Conservation (phyloP, 2,113 vertebrate species). For the Alectura lathami region DNA sequence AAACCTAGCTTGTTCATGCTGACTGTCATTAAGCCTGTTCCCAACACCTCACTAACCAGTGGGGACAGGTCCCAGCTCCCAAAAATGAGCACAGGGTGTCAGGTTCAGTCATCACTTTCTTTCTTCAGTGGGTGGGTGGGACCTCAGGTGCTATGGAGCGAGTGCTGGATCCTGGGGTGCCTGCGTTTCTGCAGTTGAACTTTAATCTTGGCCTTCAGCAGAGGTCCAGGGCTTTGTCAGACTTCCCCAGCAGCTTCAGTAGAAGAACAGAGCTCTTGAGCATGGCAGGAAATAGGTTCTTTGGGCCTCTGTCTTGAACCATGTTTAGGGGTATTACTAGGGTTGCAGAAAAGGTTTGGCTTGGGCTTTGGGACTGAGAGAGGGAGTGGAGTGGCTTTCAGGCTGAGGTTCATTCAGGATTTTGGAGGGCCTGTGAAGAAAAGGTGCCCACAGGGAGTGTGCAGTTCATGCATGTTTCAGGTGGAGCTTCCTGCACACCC, state of each 20-base stretch:
- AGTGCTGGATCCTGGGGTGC: background rate
- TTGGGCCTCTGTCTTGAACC: background rate
- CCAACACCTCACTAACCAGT: rapidly evolving
- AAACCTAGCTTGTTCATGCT: background rate
- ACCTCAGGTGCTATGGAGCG: background rate
- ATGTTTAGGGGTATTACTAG: background rate
- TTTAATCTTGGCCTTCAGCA: background rate
- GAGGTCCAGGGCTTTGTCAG: background rate
- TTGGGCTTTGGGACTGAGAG: background rate
- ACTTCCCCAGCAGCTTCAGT: background rate
- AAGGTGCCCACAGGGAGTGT: background rate
- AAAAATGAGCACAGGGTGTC: background rate
- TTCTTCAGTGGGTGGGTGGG: background rate
- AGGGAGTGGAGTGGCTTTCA: background rate
- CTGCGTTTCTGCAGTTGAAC: background rate
- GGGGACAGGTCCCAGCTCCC: background rate
- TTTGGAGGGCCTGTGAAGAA: background rate
- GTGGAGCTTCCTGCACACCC: background rate
- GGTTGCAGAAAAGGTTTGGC: background rate
- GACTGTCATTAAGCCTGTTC: background rate
- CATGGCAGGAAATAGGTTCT: background rate
- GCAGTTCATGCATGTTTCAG: background rate
- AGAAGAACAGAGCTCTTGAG: background rate
- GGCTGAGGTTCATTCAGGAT: background rate
- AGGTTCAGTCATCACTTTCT: background rate